Evolutionary conservation across 2,888 invertebrate genomes (phyloP), one percentile per base, ranked within the genome.

Genomic region (Watsonalla binaria): DNA sequence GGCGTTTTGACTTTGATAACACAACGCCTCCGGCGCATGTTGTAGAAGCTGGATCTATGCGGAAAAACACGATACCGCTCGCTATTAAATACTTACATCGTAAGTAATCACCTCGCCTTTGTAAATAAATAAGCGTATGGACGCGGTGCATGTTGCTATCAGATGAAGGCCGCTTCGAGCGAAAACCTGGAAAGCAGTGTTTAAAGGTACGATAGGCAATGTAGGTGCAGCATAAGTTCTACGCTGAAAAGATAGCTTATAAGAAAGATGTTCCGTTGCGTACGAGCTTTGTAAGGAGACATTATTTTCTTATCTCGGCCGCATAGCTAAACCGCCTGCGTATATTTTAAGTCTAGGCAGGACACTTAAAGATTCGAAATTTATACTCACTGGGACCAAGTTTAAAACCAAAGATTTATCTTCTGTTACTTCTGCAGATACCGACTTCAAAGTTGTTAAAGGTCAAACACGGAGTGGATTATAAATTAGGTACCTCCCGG

Each of bases 81-180:
- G 78, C 86, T 83, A 87, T 88, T 87, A 88, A 83, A 76, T 74
- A 76, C 65, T 76, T 79, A 78, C 84, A 80, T 86, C 86, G 89
- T 89, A 90, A 90, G 89, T 89, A 90, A 87, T 86, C 78, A 77
- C 79, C 80, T 82, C 80, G 81, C 80, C 73, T 74, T 66, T 66
- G 84, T 88, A 89, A 89, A 89, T 90, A 90, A 89, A 88, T 89
- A 89, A 86, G 80, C 80, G 81, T 80, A 79, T 80, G 78, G 82
- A 77, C 76, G 72, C 68, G 76, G 72, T 79, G 80, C 80, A 78
- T 74, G 81, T 60, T 67, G 69, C 66, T 90, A 90, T 90, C 90
- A 83, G 90, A 90, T 90, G 80, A 74, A 76, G 65, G 68, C 68
- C 75, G 78, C 83, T 84, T 80, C 80, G 76, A 77, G 76, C 74